Evolutionary conservation across 2,888 invertebrate genomes (phyloP).

Genomic region (Aquatica leii): DNA sequence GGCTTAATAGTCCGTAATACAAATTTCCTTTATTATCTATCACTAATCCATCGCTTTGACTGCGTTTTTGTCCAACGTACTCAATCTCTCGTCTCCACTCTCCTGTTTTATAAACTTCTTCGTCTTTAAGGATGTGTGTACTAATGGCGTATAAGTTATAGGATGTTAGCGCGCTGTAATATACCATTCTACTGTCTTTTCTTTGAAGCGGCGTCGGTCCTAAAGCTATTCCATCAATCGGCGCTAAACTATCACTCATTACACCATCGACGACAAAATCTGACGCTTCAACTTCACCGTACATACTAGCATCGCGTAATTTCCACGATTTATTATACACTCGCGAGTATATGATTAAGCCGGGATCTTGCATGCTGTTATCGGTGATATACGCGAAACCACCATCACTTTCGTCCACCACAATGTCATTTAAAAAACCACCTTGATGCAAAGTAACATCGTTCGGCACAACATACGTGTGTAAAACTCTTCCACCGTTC

Average conservation of each 20-base stretch:
- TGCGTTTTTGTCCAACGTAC: conserved; percentile 63
- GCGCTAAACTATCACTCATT: conserved; percentile 64
- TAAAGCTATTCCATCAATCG: conserved; percentile 76
- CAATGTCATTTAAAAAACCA: conserved; percentile 74
- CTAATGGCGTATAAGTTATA: conserved; percentile 67
- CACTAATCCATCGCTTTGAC: conserved; percentile 72
- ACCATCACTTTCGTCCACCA: conserved; percentile 73
- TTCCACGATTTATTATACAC: conserved; percentile 72
- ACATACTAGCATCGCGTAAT: conserved; percentile 73
- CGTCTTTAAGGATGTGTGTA: conserved; percentile 67
- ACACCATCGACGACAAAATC: conserved; percentile 69
- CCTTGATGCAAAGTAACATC: conserved; percentile 65
- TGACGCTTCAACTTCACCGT: conserved; percentile 66
- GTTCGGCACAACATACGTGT: conserved; percentile 68
- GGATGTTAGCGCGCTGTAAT: conserved; percentile 50
- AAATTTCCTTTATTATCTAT: conserved; percentile 73
- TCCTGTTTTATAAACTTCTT: conserved; percentile 56
- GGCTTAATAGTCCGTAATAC: conserved; percentile 72
- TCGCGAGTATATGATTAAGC: conserved; percentile 74
- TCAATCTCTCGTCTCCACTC: conserved; percentile 48
- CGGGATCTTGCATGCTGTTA: conserved; percentile 71
- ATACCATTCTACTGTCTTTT: conserved; percentile 45
- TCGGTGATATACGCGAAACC: conserved; percentile 77
- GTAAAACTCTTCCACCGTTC: conserved; percentile 60
- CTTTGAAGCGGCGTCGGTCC: conserved; percentile 65